Evolutionary conservation across 2,113 vertebrate genomes (phyloP).

Genomic region (Phasianus colchicus): DNA sequence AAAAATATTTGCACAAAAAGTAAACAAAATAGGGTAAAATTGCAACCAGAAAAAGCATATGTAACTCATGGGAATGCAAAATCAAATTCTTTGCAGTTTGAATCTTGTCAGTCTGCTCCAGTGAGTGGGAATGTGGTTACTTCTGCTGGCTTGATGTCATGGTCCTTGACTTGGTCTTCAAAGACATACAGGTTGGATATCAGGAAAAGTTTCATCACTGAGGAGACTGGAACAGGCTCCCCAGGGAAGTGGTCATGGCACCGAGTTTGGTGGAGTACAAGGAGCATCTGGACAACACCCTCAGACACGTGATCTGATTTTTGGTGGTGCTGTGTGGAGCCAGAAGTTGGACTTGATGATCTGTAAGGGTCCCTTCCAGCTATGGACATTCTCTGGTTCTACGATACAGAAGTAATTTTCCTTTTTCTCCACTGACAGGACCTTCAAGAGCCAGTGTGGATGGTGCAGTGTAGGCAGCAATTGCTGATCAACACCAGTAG

Average conservation of each 20-base stretch:
- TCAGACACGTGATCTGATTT: no score
- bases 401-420: background rate
- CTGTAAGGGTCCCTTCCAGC: no score
- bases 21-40: background rate
- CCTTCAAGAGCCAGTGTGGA: rapidly evolving
- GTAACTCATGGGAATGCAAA: background rate
- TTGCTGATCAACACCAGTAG: background rate
- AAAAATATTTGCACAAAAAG: background rate
- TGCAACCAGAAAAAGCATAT: background rate
- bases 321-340: no score
- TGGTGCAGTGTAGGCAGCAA: rapidly evolving
- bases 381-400: no score
- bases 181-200: background rate
- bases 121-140: background rate
- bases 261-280: no score
- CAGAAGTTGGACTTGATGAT: no score
- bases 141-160: rapidly evolving
- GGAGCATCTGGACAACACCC: no score
- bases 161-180: background rate
- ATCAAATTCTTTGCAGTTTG: rapidly evolving
- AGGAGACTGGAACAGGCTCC: no score
- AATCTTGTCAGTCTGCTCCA: background rate
- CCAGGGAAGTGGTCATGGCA: no score
- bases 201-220: no score
- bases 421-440: background rate